Evolutionary conservation across 2,113 vertebrate genomes (phyloP).

Genomic region (Thermophis baileyi): DNA sequence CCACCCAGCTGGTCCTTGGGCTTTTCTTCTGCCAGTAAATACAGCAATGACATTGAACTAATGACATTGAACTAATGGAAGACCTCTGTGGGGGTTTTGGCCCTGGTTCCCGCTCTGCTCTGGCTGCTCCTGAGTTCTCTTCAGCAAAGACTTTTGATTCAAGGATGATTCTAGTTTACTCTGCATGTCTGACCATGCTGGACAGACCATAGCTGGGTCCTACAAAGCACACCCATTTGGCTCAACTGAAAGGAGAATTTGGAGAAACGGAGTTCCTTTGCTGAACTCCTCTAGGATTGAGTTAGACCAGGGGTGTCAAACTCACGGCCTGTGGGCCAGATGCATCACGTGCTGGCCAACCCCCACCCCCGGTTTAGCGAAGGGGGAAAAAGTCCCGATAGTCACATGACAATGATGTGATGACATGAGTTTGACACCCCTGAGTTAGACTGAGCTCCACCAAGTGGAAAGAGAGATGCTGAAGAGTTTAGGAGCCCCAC

Average conservation of each 20-base stretch:
- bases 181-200: not conserved
- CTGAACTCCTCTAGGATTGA: not conserved
- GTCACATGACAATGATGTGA: no score
- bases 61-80: not conserved
- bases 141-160: not conserved
- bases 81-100: not conserved
- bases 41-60: not conserved
- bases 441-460: not conserved
- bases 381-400: no score
- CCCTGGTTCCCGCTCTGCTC: not conserved
- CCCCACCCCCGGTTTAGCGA: no score
- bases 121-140: not conserved
- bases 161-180: not conserved
- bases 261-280: not conserved
- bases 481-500: not conserved
- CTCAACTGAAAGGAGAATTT: not conserved
- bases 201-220: not conserved
- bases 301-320: no score
- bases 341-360: no score
- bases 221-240: not conserved
- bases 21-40: not conserved
- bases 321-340: no score
- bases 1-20: not conserved
- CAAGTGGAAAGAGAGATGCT: no score
- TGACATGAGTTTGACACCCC: no score